Evolutionary conservation across 2,888 invertebrate species (phyloP).

Genomic region (Cataglyphis altisquamis): DNA sequence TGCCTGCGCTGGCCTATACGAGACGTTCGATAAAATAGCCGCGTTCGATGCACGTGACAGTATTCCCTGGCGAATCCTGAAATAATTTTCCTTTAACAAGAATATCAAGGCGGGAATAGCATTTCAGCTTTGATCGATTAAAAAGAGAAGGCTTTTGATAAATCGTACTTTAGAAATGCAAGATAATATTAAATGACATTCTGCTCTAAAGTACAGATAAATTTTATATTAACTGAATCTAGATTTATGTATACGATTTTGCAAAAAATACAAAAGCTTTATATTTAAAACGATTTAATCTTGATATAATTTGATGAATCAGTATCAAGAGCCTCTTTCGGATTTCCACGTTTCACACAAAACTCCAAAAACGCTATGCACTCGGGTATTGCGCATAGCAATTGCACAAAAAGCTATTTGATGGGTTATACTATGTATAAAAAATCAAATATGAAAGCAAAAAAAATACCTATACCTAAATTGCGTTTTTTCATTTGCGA

Average conservation of each 20-base stretch:
- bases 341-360: constrained; percentile 27
- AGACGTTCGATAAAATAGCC: constrained; percentile 46
- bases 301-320: neutral
- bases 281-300: constrained; percentile 30
- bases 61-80: constrained; percentile 27
- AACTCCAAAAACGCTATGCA: constrained; percentile 16
- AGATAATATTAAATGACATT: neutral
- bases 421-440: neutral
- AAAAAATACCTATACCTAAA: neutral
- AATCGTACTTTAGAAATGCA: neutral
- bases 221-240: neutral
- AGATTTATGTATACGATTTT: constrained; percentile 33
- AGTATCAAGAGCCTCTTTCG: constrained; percentile 23
- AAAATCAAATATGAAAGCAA: constrained; percentile 3
- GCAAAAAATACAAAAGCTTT: neutral
- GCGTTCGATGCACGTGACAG: constrained; percentile 45
- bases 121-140: constrained; percentile 15
- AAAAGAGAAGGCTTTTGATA: neutral
- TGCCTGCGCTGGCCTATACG: constrained; percentile 20
- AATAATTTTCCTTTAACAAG: constrained; percentile 38
- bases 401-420: neutral
- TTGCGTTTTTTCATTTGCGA: neutral
- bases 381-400: neutral
- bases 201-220: neutral
- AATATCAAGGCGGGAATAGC: neutral